These are phyloP conservation scores for Cathartes aura DNA, from an alignment of 2,113 vertebrate genomes.

Conservation along the genomic window DNA sequence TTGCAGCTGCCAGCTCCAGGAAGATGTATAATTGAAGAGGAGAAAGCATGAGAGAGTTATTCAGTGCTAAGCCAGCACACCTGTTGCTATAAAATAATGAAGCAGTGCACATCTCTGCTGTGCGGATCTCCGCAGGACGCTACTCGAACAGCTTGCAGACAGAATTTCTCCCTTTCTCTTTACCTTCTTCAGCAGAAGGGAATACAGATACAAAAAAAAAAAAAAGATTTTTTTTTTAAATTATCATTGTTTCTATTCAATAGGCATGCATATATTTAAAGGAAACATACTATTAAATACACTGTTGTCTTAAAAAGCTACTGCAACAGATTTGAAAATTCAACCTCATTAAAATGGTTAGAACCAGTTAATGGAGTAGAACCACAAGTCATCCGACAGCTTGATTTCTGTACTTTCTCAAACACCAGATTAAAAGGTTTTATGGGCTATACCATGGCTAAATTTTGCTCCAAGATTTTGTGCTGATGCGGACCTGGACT, in stretches of 20 bases:
- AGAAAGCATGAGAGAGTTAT: neutral
- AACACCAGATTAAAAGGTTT: neutral
- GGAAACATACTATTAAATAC: neutral
- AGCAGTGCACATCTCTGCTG: neutral
- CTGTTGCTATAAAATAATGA: constrained; percentile 27
- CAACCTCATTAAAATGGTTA: neutral
- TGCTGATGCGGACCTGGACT: neutral
- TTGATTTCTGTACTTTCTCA: neutral
- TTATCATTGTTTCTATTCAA: neutral
- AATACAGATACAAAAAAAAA: neutral
- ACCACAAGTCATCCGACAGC: neutral
- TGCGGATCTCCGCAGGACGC: neutral
- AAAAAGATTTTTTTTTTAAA: neutral
- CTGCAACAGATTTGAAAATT: neutral
- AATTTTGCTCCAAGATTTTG: neutral
- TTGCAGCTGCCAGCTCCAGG: constrained; percentile 55
- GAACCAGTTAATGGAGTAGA: neutral
- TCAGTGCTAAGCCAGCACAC: neutral
- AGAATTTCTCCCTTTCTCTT: neutral
- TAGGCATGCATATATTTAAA: neutral
- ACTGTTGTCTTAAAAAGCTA: neutral
- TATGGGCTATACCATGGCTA: neutral
- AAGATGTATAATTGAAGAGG: constrained; percentile 6
- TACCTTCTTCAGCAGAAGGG: neutral
- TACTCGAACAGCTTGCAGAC: neutral